phyloP scores from a whole-genome alignment of 2,113 vertebrate genomes.

The Neogobius melanostomus region DNA sequence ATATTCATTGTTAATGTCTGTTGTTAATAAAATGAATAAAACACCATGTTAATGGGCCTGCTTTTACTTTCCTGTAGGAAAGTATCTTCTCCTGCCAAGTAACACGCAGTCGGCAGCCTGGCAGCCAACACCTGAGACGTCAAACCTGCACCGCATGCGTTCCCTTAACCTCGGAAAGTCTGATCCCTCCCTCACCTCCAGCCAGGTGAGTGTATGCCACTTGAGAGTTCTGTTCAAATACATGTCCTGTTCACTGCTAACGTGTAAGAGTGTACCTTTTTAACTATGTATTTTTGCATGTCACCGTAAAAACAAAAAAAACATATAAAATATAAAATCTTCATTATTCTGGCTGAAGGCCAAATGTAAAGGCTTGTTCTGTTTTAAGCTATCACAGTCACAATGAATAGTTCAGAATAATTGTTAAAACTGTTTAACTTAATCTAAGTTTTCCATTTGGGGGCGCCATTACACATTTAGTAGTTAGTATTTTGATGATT shows the following conservation, averaged over 20 bases:
- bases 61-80: slow-evolving; percentile 75
- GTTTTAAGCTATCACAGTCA: background rate
- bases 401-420: background rate
- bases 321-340: no score
- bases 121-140: slow-evolving; percentile 76
- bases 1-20: background rate
- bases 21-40: background rate
- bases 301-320: no score
- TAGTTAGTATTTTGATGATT: background rate
- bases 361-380: background rate
- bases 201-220: slow-evolving; percentile 76
- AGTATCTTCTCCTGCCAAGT: slow-evolving; percentile 85
- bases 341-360: no score
- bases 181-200: slow-evolving; percentile 88
- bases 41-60: background rate
- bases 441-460: background rate
- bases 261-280: no score
- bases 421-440: background rate
- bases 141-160: slow-evolving; percentile 90
- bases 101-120: slow-evolving; percentile 65
- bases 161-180: slow-evolving; percentile 90
- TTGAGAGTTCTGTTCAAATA: background rate
- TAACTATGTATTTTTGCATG: no score
- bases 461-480: background rate
- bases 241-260: background rate